Percentiles rank a stretch among this genome's conserved stretches.
Conservation (phyloP, 2,113 vertebrate species). For the Petaurus breviceps region DNA sequence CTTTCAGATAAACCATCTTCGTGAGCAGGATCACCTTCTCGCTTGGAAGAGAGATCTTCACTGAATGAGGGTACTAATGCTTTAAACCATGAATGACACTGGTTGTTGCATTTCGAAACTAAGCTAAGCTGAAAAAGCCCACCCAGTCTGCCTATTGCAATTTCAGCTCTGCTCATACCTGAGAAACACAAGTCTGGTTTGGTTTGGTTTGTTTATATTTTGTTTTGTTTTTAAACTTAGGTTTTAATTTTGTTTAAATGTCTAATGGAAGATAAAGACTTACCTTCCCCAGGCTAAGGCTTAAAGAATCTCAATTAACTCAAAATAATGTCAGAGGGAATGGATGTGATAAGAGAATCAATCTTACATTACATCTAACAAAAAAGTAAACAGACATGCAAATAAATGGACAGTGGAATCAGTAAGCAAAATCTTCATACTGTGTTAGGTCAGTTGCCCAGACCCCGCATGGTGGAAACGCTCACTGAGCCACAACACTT, state of each 20-base stretch:
- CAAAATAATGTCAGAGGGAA: slow-evolving; percentile 92
- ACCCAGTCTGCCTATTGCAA: slow-evolving; percentile 69
- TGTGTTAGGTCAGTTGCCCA: slow-evolving; percentile 89
- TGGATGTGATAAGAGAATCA: slow-evolving; percentile 93
- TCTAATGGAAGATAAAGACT: slow-evolving; percentile 97
- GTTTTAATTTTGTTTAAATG: slow-evolving; percentile 84
- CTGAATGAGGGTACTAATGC: slow-evolving; percentile 80
- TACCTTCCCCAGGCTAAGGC: slow-evolving; percentile 98
- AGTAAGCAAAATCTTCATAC: slow-evolving; percentile 98
- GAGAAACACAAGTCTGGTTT: slow-evolving; percentile 91
- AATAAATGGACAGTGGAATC: slow-evolving; percentile 92
- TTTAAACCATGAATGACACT: slow-evolving; percentile 72
- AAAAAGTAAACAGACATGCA: slow-evolving; percentile 96
- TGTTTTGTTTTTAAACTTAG: slow-evolving; percentile 77
- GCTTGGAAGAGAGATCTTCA: slow-evolving; percentile 62
- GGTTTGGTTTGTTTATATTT: not conserved
- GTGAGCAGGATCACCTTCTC: slow-evolving; percentile 13
- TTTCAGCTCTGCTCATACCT: slow-evolving; percentile 87
- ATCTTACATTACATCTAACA: slow-evolving; percentile 93
- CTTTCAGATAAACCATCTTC: no score
- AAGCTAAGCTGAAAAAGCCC: slow-evolving; percentile 64
- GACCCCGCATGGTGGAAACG: slow-evolving; percentile 67
- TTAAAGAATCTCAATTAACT: slow-evolving; percentile 95
- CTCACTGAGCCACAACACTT: slow-evolving; percentile 67
- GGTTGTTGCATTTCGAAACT: slow-evolving; percentile 65